Evolutionary conservation across 2,113 vertebrate species (phyloP).

Genomic region (Brachyistius frenatus): DNA sequence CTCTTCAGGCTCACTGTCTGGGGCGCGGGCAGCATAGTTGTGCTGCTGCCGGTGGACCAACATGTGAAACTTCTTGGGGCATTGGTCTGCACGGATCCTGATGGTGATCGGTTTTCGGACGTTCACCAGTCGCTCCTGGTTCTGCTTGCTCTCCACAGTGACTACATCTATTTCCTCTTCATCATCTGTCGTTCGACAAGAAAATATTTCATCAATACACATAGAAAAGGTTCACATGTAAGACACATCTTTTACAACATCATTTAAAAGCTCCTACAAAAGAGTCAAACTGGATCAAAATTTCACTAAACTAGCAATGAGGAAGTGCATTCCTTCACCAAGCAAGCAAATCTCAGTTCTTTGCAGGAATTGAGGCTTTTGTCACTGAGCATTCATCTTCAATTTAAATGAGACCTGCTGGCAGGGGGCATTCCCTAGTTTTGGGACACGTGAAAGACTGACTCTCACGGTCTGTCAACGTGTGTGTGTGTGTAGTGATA

Average conservation of each 20-base stretch:
- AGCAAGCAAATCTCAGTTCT: conserved; percentile 24
- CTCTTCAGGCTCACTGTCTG: conserved; percentile 80
- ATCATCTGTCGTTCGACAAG: conserved; percentile 66
- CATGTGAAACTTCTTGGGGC: conserved; percentile 94
- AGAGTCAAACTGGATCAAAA: not conserved
- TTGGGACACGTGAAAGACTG: conserved; percentile 45
- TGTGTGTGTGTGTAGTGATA: conserved; percentile 50
- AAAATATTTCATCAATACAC: conserved; percentile 43
- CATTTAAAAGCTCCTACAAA: not conserved
- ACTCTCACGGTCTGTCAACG: conserved; percentile 36
- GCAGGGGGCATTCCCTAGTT: conserved; percentile 35
- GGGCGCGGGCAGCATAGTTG: conserved; percentile 95
- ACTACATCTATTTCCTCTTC: conserved; percentile 96
- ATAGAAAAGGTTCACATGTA: not conserved
- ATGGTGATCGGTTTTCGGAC: conserved; percentile 91
- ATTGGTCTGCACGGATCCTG: conserved; percentile 90
- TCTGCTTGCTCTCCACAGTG: conserved; percentile 93
- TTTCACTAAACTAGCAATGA: conserved; percentile 14
- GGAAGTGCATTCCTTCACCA: conserved; percentile 51
- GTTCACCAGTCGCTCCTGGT: conserved; percentile 85
- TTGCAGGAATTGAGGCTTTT: conserved; percentile 55
- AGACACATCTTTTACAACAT: too few species aligned
- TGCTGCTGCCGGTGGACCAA: conserved; percentile 96
- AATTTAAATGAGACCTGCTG: conserved; percentile 52
- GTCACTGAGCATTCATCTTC: conserved; percentile 54